phyloP scores from a whole-genome alignment of 2,888 invertebrate species.

The Theretra japonica region DNA sequence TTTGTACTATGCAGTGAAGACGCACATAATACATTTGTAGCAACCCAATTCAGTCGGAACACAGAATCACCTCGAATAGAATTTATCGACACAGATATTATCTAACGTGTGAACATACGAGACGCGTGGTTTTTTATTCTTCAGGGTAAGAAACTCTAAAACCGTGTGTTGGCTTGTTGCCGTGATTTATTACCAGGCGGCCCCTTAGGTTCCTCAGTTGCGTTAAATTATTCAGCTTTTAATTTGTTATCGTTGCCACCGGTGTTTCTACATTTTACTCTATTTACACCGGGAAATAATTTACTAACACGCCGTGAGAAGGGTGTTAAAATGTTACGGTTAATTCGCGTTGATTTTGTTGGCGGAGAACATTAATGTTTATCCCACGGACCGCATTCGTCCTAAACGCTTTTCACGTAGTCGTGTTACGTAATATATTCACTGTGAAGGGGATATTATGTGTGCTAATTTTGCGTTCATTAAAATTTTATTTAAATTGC shows the following conservation, averaged over 20 bases:
- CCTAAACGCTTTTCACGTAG: constrained; percentile 37
- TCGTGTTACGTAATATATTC: constrained; percentile 39
- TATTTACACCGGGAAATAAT: constrained; percentile 79
- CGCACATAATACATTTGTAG: constrained; percentile 1
- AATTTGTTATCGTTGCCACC: constrained; percentile 80
- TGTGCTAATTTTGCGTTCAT: not conserved
- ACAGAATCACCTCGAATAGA: constrained; percentile 17
- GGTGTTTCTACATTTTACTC: constrained; percentile 73
- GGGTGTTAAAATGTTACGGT: constrained; percentile 45
- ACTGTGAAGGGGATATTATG: not conserved
- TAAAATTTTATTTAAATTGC: not conserved
- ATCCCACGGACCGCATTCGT: constrained; percentile 21
- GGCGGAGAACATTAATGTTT: constrained; percentile 44
- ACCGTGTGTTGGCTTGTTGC: constrained; percentile 71
- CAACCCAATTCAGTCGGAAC: constrained; percentile 11
- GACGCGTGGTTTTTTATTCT: constrained; percentile 21
- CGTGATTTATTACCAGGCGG: constrained; percentile 77
- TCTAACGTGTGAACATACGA: constrained; percentile 25
- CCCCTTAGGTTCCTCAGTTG: constrained; percentile 63
- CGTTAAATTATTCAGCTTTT: constrained; percentile 83
- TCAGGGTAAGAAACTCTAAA: constrained; percentile 43
- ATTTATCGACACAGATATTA: constrained; percentile 27
- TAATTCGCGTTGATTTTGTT: constrained; percentile 53
- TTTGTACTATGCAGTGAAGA: too few species aligned
- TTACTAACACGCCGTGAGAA: constrained; percentile 63